Evolutionary conservation across 2,888 invertebrate genomes (phyloP).

Genomic region (Argynnis bischoffii): DNA sequence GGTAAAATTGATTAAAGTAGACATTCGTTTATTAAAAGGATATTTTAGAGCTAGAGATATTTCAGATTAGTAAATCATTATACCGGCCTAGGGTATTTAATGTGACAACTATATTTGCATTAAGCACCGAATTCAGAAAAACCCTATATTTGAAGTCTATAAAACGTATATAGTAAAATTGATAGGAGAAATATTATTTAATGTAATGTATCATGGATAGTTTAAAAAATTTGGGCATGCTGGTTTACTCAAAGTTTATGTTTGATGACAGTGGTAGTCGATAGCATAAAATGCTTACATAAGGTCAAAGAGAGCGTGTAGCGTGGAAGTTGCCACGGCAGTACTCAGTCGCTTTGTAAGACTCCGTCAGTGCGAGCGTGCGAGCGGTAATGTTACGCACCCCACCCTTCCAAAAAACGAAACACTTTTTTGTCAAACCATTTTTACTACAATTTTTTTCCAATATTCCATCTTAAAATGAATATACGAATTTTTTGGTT

Average conservation of each 20-base stretch:
- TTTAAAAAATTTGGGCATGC: not conserved
- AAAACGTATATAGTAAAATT: too few relatives aligned
- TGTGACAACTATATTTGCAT: too few relatives aligned
- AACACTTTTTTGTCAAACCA: constrained; percentile 14
- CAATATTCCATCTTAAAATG: not conserved
- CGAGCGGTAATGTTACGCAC: constrained; percentile 36
- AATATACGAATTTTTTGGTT: not conserved
- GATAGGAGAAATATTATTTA: too few relatives aligned
- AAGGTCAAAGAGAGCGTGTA: constrained; percentile 44
- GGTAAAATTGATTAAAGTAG: too few relatives aligned
- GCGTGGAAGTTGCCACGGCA: constrained; percentile 46
- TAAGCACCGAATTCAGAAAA: too few relatives aligned
- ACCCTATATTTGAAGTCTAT: too few relatives aligned
- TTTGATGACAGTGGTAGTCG: constrained; percentile 50
- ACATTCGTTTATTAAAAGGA: too few relatives aligned
- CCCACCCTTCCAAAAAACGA: constrained; percentile 34
- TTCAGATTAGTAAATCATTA: too few relatives aligned
- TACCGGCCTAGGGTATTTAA: too few relatives aligned
- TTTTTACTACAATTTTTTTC: not conserved
- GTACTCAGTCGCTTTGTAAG: constrained; percentile 62
- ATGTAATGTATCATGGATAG: not conserved
- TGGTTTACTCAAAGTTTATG: constrained; percentile 45
- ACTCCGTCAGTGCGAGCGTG: constrained; percentile 60
- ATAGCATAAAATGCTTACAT: constrained; percentile 51
- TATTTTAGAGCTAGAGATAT: too few relatives aligned